These are phyloP conservation scores for Gonocerus acuteangulatus DNA, from an alignment of 2,888 invertebrate genomes.

Conservation along the genomic window DNA sequence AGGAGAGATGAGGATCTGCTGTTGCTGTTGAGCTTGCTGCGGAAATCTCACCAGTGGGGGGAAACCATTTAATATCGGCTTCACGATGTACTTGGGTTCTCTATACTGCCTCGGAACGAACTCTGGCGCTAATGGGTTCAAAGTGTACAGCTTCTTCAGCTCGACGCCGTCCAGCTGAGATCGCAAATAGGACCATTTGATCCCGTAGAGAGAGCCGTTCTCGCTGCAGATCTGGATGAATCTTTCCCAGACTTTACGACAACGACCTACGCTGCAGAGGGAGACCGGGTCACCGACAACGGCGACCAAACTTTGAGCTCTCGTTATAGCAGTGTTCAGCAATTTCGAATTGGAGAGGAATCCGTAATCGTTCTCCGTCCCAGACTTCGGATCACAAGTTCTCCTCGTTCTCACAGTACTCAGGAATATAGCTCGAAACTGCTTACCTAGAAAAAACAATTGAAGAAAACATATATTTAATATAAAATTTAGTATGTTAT, in stretches of 20 bases:
- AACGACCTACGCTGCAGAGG: slow-evolving; percentile 69
- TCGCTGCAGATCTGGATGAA: slow-evolving; percentile 65
- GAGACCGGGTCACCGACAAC: slow-evolving; percentile 80
- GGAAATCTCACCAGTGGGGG: slow-evolving; percentile 14
- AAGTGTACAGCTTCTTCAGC: slow-evolving; percentile 62
- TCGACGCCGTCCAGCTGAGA: slow-evolving; percentile 65
- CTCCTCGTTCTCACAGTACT: slow-evolving; percentile 69
- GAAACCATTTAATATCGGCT: slow-evolving; percentile 4
- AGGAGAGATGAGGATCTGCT: not conserved
- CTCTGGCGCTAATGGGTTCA: slow-evolving; percentile 76
- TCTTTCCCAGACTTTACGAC: slow-evolving; percentile 64
- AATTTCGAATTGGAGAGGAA: slow-evolving; percentile 75
- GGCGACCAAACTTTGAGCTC: slow-evolving; percentile 73
- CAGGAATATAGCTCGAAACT: slow-evolving; percentile 72
- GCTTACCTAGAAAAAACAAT: slow-evolving; percentile 52
- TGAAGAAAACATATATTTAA: too few species aligned
- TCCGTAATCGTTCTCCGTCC: slow-evolving; percentile 63
- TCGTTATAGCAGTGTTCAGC: slow-evolving; percentile 72
- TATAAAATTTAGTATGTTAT: too few species aligned
- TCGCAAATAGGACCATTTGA: slow-evolving; percentile 60
- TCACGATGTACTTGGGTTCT: slow-evolving; percentile 37
- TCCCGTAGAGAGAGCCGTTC: slow-evolving; percentile 62
- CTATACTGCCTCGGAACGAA: slow-evolving; percentile 59
- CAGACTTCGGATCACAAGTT: slow-evolving; percentile 51
- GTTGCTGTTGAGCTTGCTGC: slow-evolving; percentile 27